Evolutionary conservation across 1,140 invertebrate genomes (phyloP).

Genomic region (Zaprionus kolodkinae): DNA sequence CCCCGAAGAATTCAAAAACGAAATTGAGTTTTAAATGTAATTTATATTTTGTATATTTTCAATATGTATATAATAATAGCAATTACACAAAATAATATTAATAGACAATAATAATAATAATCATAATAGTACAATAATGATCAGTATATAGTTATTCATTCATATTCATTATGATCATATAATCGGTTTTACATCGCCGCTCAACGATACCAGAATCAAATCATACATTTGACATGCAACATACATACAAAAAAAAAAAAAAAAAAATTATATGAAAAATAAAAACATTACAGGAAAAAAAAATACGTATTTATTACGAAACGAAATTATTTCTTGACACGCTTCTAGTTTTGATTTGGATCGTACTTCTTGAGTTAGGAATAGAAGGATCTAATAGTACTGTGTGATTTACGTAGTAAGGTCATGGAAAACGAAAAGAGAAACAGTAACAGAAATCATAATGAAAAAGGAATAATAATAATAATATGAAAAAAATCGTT

Average conservation of each 20-base stretch:
- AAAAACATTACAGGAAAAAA: constrained; percentile 22
- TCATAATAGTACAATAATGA: constrained; percentile 60
- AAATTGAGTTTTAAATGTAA: constrained; percentile 39
- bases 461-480: not conserved
- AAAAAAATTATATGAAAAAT: constrained; percentile 14
- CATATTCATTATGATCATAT: constrained; percentile 21
- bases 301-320: constrained; percentile 21
- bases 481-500: constrained; percentile 1
- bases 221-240: constrained; percentile 30
- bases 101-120: constrained; percentile 62
- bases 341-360: constrained; percentile 1
- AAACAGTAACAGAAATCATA: not conserved
- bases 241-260: constrained; percentile 38
- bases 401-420: not conserved
- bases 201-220: constrained; percentile 31
- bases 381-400: not conserved
- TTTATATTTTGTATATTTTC: constrained; percentile 65
- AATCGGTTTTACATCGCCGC: constrained; percentile 23
- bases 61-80: constrained; percentile 65
- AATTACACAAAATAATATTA: constrained; percentile 68
- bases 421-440: not conserved
- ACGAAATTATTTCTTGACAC: not conserved
- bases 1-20: not conserved
- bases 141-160: constrained; percentile 48
- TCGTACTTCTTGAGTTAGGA: not conserved